Evolutionary conservation across 2,888 invertebrate species (phyloP).

Genomic region (Dicycla oo): DNA sequence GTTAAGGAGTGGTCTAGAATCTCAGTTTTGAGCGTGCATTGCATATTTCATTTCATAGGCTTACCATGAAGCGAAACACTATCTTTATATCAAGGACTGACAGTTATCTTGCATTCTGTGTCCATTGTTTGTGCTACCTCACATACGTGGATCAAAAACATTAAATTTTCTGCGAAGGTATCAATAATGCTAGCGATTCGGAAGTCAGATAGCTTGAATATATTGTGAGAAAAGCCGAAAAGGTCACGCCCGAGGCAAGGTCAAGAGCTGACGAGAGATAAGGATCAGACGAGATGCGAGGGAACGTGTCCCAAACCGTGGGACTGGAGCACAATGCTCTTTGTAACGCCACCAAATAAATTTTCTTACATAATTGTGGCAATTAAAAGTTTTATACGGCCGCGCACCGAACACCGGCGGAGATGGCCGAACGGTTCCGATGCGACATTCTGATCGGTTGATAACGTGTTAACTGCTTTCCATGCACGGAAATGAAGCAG

Average conservation of each 20-base stretch:
- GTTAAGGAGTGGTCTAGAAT: constrained; percentile 56
- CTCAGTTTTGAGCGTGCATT: constrained; percentile 45
- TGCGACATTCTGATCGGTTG: constrained; percentile 70
- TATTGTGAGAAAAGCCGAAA: constrained; percentile 74
- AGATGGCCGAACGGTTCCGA: constrained; percentile 54
- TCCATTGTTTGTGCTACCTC: constrained; percentile 47
- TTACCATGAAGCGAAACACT: constrained; percentile 20
- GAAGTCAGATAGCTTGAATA: constrained; percentile 75
- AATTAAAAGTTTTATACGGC: constrained; percentile 82
- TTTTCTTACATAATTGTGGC: constrained; percentile 82
- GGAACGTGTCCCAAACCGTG: constrained; percentile 84
- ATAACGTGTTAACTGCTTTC: constrained; percentile 59
- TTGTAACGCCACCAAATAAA: constrained; percentile 79
- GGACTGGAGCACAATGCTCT: constrained; percentile 80
- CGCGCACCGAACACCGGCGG: constrained; percentile 52
- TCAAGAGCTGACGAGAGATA: constrained; percentile 82
- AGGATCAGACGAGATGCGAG: constrained; percentile 71
- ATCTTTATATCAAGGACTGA: constrained; percentile 29
- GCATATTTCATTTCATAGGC: constrained; percentile 36
- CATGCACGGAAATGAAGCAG: constrained; percentile 60
- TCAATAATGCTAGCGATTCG: constrained; percentile 74
- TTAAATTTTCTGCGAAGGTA: constrained; percentile 71
- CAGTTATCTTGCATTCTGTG: constrained; percentile 25
- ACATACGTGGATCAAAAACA: constrained; percentile 41
- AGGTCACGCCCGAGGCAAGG: constrained; percentile 83